Percentiles rank a stretch among this genome's conserved stretches.
Conservation (phyloP, 2,888 invertebrate species). For the Melikaiella ostensackeni region DNA sequence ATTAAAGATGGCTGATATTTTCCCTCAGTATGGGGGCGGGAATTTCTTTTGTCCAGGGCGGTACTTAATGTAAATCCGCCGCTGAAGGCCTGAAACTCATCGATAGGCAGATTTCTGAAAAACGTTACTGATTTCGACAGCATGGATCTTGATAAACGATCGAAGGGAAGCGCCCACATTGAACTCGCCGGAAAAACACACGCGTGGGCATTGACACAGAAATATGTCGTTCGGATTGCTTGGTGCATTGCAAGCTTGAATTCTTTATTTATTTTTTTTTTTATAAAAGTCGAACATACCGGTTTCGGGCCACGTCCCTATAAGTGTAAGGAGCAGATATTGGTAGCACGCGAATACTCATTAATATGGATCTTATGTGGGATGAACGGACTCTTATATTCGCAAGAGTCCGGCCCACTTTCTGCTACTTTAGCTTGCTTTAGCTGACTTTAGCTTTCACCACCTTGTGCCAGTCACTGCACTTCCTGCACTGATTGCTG, state of each 20-base stretch:
- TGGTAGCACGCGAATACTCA: constrained; percentile 48
- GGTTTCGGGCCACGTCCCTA: constrained; percentile 35
- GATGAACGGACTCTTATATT: constrained; percentile 62
- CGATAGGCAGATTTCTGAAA: constrained; percentile 19
- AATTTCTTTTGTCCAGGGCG: too few relatives aligned
- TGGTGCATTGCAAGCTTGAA: constrained; percentile 2
- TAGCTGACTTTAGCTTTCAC: constrained; percentile 66
- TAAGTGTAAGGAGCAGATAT: constrained; percentile 36
- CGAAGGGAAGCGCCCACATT: constrained; percentile 37
- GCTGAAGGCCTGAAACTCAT: not conserved
- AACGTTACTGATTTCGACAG: constrained; percentile 1
- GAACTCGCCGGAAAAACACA: constrained; percentile 14
- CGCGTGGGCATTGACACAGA: constrained; percentile 37
- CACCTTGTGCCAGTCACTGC: constrained; percentile 73
- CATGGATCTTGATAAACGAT: constrained; percentile 38
- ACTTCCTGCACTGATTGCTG: constrained; percentile 76
- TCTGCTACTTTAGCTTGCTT: constrained; percentile 63
- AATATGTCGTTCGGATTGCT: constrained; percentile 34
- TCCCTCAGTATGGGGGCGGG: too few relatives aligned
- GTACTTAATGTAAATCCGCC: too few relatives aligned
- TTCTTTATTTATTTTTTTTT: not conserved
- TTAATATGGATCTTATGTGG: constrained; percentile 64
- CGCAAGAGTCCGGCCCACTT: constrained; percentile 68
- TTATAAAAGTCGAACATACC: constrained; percentile 34
- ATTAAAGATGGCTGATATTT: too few relatives aligned